phyloP scores from a whole-genome alignment of 2,797 vertebrate genomes.

The Eurystomus glaucurus region DNA sequence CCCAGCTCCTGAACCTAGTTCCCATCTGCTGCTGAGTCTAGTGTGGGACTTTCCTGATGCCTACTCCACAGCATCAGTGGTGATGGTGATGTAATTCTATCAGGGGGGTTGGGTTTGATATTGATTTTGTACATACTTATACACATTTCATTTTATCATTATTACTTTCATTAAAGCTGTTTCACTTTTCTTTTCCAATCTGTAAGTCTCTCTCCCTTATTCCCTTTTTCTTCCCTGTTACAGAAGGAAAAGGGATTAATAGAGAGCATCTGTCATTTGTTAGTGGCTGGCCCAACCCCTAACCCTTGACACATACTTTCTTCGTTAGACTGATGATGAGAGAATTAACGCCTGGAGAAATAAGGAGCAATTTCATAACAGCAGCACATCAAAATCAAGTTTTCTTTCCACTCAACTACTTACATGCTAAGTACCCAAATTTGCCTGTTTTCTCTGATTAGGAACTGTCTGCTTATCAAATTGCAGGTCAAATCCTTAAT shows the following conservation, averaged over 20 bases:
- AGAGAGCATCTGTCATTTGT: not conserved
- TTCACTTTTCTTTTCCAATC: not conserved
- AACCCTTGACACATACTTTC: not conserved
- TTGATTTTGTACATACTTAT: not conserved
- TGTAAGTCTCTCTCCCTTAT: not conserved
- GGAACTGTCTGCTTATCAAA: not conserved
- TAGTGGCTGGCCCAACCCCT: not conserved
- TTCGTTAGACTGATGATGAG: not conserved
- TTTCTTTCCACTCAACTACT: not conserved
- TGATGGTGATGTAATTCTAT: not conserved
- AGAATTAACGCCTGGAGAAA: conserved; percentile 7
- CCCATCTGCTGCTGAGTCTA: not conserved
- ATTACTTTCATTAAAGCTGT: not conserved
- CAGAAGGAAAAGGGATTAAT: not conserved
- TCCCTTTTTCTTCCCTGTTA: not conserved
- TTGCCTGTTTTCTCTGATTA: not conserved
- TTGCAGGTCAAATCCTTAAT: not conserved
- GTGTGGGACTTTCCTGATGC: not conserved
- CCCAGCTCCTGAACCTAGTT: not conserved
- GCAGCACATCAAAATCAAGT: not conserved
- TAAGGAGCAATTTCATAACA: not conserved
- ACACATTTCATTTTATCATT: not conserved
- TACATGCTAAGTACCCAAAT: not conserved
- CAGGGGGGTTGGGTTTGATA: not conserved
- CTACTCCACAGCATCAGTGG: not conserved